Base-by-base conservation (phyloP, 2,888 invertebrate genomes). In the Rapana venosa region DNA sequence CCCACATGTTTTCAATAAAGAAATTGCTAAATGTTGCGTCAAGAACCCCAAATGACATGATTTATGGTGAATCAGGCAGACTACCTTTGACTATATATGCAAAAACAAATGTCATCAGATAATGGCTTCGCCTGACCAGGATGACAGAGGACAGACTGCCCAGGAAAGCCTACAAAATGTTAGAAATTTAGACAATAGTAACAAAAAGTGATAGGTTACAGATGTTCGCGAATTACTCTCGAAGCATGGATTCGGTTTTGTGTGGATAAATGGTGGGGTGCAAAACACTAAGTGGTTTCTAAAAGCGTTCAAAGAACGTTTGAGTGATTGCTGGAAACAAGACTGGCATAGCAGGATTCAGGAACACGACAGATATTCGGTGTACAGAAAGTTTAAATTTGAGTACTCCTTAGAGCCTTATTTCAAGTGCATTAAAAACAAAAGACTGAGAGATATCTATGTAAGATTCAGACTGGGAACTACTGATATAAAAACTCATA, bases 111-210 rank as follows among this genome's bases (percentile, higher is more conserved):
- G 6, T 20, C 26, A 32, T 86, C 22, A n/a, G 32, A 22, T 86
- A 30, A 8, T 86, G 86, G 86, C 61, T 86, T n/a, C 5, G 61
- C 2, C 32, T 86, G 17, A n/a, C 61, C 17, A 61, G 86, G n/a
- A 36, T 84, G 36, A 35, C 30, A 26, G 36, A 20, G 20, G n/a
- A 36, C 17, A 36, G 84, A n/a, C 5, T 83, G 35, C 84, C 84
- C 17, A 35, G 47, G 47, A 84, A 84, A 84, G 47, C 84, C 22
- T 83, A 83, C n/a, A 84, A 36, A 84, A 35, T 35, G 22, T 47
- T 26, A 20, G 1, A 26, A 36, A 84, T 26, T 17, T 84, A n/a
- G 32, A 36, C 35, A 84, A 36, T 0, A 84, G 26, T 22, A n/a
- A 35, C 6, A 84, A 36, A n/a, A 11, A 47, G 13, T 36, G 47